Evolutionary conservation across 2,797 vertebrate species (phyloP).

Genomic region (Moxostoma hubbsi): DNA sequence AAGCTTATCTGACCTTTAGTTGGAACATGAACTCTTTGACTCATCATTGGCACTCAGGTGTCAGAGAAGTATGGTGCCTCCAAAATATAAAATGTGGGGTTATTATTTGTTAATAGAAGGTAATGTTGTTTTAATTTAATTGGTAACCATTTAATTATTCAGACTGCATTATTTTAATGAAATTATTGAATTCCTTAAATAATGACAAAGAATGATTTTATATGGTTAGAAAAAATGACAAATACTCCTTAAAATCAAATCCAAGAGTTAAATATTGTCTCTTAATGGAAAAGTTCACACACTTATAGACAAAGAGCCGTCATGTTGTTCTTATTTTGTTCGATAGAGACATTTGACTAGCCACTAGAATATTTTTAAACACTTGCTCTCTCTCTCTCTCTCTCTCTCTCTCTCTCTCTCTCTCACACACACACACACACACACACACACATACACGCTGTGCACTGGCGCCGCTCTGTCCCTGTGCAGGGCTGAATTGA

Average conservation of each 20-base stretch:
- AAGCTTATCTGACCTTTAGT: conserved; percentile 60
- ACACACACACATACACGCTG: conserved; percentile 21
- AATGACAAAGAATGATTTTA: no score
- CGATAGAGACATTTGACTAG: conserved; percentile 25
- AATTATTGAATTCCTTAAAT: no score
- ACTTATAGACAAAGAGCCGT: background rate
- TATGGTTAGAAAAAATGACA: no score
- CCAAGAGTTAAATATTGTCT: no score
- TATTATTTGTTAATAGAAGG: no score
- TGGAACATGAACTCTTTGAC: conserved; percentile 73
- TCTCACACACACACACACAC: conserved; percentile 13
- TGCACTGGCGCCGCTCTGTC: conserved; percentile 63
- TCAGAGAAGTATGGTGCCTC: background rate
- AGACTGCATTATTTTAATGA: no score
- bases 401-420: no score
- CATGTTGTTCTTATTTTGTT: conserved; percentile 23
- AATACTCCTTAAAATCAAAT: no score
- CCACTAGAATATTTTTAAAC: background rate
- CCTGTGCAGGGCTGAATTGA: conserved; percentile 50
- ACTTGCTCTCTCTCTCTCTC: background rate
- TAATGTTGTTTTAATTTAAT: no score
- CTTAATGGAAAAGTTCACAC: background rate
- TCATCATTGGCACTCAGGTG: conserved; percentile 64
- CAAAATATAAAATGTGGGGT: no score
- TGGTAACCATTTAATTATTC: no score